Evolutionary conservation across 1,140 invertebrate genomes (phyloP), one percentile per base, ranked within the genome.

Genomic region (Mylabris phalerata): DNA sequence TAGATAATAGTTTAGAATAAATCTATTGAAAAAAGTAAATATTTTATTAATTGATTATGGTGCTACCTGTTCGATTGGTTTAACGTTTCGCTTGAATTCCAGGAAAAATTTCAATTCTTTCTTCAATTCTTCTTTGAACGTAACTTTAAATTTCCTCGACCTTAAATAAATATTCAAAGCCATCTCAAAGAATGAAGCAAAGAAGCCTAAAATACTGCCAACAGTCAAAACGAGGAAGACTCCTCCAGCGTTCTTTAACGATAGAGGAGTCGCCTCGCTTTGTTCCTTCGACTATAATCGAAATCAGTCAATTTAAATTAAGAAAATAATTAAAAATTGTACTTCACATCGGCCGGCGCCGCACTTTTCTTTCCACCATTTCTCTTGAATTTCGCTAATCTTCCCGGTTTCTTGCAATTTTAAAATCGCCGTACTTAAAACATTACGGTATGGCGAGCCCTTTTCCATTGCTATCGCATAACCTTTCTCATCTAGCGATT

Each of bases 311-410:
- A 1, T 3, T 11, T 4, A 45, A 3, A 32, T 9, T 48, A 19
- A n/a, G 48, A 48, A 32, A 9, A 9, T 7, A 45, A 45, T 48
- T 27, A 0, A 6, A n/a, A 48, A n/a, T 25, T 10, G 9, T 39
- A 32, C 32, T 7, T 32, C 32, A 54, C 9, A 45, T 10, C 19
- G n/a, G 9, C 11, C 73, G 72, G 75, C 73, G 90, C 88, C 63
- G 78, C 73, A 72, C 70, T 88, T 85, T 70, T 88, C 81, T 71
- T 86, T 83, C 92, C 92, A 95, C 93, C 92, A 95, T 74, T 90
- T 92, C 10, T 82, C 86, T 70, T 93, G 90, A 44, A 95, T 72
- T 27, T 83, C 77, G n/a, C 84, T 80, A 1, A 95, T 72, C 27
- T 81, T 72, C 0, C 89, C 91, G 27, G 82, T 83, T 74, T 95